Base-by-base conservation (phyloP, 2,113 vertebrate genomes). In the Raja brachyura region DNA sequence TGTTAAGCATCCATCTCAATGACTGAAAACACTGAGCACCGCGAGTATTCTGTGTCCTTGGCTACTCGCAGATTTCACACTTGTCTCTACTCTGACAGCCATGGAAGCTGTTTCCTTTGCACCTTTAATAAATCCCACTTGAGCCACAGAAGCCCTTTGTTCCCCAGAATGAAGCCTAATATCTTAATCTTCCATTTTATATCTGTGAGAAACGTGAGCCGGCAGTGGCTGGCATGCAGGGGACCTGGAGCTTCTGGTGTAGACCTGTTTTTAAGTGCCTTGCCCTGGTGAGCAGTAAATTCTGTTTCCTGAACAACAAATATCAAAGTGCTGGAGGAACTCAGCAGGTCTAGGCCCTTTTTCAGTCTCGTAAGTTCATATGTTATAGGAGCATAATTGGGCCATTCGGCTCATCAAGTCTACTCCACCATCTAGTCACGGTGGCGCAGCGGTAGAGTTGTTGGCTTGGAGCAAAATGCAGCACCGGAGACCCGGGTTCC, bases 1-100 rank as follows among this genome's bases (percentile, higher is more conserved):
- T 73, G 33, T 20, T 31, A 74, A 9, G 14, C 13, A 54, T 39
- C 48, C 68, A 92, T 92, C 66, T 73, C 22, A 25, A 33, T 48
- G 68, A 54, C 68, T 73, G n/a, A 39, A 4, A 70, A 28, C 16
- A 33, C 31, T 90, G 86, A 33, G 63, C n/a, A 63, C 61, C 7
- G 16, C 18, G 66, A 73, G 68, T 48, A 70, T 73, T 92, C 63
- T 54, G 7, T 73, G 22, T 70, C 18, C 68, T 22, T 92, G 66
- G 68, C 90, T 73, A 28, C 33, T 70, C 73, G 20, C 90, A 25
- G 22, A 92, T 92, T 92, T 73, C 68, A 92, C 68, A 92, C 90
- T 28, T 73, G 68, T 73, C 68, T 92, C 13, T 92, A n/a, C 33
- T 73, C 33, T 39, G 33, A 74, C 90, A 74, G 90, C 90, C 70